These are phyloP conservation scores for Danio rerio DNA, from an alignment of 2,113 vertebrate species.

Conservation along the genomic window GRCz12tu NC_133189.1:50158001-50158500, in stretches of 20 bases:
- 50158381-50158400: slow-evolving; percentile 75
- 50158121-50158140: no score
- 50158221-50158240: slow-evolving; percentile 84
- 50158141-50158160: no score
- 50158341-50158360: slow-evolving; percentile 91
- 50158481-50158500: no score
- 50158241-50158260: slow-evolving; percentile 85
- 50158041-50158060: no score
- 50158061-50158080: no score
- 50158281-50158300: slow-evolving; percentile 89
- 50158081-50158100: no score
- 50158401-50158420: no score
- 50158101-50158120: no score
- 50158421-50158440: background rate
- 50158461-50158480: no score
- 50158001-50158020: no score
- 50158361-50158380: slow-evolving; percentile 91
- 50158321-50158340: slow-evolving; percentile 92
- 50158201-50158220: background rate
- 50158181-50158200: background rate
- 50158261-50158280: slow-evolving; percentile 83
- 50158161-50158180: no score
- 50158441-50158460: background rate
- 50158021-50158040: no score
- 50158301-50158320: slow-evolving; percentile 94